phyloP scores from a whole-genome alignment of 2,888 invertebrate species.

The Hyposoter didymator region DNA sequence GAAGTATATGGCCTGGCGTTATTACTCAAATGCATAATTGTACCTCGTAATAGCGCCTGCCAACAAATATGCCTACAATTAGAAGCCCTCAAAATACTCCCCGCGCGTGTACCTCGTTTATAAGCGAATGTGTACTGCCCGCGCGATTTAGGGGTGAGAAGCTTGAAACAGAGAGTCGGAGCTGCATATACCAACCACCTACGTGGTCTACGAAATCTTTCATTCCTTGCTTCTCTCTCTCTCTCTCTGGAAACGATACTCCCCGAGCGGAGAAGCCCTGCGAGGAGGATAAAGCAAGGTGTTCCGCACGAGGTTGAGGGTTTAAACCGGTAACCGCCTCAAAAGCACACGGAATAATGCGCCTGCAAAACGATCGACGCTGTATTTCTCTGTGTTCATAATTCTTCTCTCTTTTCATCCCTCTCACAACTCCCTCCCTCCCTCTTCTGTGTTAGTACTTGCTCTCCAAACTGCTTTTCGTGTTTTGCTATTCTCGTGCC shows the following conservation, averaged over 20 bases:
- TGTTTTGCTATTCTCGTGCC: slow-evolving; percentile 57
- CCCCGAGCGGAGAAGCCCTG: slow-evolving; percentile 32
- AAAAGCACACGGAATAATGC: slow-evolving; percentile 77
- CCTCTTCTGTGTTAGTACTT: slow-evolving; percentile 1
- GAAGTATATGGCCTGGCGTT: slow-evolving; percentile 68
- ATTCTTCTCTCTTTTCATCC: slow-evolving; percentile 56
- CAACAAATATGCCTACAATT: slow-evolving; percentile 78
- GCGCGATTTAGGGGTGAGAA: neutral
- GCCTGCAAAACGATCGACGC: slow-evolving; percentile 65
- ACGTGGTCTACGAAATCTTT: slow-evolving; percentile 26
- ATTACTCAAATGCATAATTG: slow-evolving; percentile 78
- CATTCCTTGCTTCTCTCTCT: neutral
- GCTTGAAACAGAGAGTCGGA: slow-evolving; percentile 22
- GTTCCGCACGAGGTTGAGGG: slow-evolving; percentile 42
- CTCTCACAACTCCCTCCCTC: slow-evolving; percentile 8
- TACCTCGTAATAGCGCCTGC: slow-evolving; percentile 73
- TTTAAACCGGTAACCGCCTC: slow-evolving; percentile 68
- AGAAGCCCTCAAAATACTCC: slow-evolving; percentile 64
- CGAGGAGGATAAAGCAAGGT: slow-evolving; percentile 57
- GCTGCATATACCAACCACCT: slow-evolving; percentile 17
- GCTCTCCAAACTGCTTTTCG: slow-evolving; percentile 45
- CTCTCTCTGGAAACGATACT: slow-evolving; percentile 35
- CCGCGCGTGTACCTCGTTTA: slow-evolving; percentile 61
- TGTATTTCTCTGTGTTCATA: slow-evolving; percentile 50
- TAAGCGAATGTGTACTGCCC: slow-evolving; percentile 33